Percentiles rank a stretch among this genome's conserved stretches.
Conservation (phyloP, 1,140 invertebrate genomes). For the Bilobella aurantiaca region DNA sequence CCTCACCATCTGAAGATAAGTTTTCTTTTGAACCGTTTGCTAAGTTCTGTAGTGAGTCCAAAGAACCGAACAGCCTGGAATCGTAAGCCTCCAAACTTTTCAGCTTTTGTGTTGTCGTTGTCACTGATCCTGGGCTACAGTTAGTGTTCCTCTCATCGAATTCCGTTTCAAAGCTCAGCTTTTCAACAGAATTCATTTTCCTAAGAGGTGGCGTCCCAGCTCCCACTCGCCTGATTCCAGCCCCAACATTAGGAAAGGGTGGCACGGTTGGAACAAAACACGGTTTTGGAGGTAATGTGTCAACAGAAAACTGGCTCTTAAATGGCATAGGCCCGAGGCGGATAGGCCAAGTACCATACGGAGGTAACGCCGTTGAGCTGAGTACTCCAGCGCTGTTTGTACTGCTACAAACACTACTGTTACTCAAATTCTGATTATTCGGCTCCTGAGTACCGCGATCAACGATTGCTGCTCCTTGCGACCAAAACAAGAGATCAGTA, state of each 20-base stretch:
- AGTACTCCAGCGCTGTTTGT: conserved; percentile 20
- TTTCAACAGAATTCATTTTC: conserved; percentile 13
- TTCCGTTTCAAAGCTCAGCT: background rate
- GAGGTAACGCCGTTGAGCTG: too few relatives aligned
- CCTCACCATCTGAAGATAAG: conserved; percentile 33
- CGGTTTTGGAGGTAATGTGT: conserved; percentile 32
- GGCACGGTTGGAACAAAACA: conserved; percentile 4
- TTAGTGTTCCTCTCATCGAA: conserved; percentile 12
- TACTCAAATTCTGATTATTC: conserved; percentile 22
- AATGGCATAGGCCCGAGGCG: conserved; percentile 31
- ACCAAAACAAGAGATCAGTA: too few relatives aligned
- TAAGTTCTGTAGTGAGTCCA: conserved; percentile 54
- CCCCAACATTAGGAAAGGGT: background rate
- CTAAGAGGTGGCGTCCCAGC: conserved; percentile 3
- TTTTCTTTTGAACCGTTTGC: conserved; percentile 26
- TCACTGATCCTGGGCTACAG: conserved; percentile 43
- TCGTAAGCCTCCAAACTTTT: conserved; percentile 13
- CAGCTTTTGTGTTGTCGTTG: conserved; percentile 44
- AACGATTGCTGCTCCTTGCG: too few relatives aligned
- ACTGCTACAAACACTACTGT: conserved; percentile 28
- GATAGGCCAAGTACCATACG: conserved; percentile 23
- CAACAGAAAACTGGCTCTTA: conserved; percentile 24
- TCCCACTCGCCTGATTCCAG: background rate
- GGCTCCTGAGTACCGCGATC: too few relatives aligned
- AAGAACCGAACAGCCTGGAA: conserved; percentile 39